phyloP scores from a whole-genome alignment of 2,888 invertebrate genomes.

The Muschampia plurimacula region DNA sequence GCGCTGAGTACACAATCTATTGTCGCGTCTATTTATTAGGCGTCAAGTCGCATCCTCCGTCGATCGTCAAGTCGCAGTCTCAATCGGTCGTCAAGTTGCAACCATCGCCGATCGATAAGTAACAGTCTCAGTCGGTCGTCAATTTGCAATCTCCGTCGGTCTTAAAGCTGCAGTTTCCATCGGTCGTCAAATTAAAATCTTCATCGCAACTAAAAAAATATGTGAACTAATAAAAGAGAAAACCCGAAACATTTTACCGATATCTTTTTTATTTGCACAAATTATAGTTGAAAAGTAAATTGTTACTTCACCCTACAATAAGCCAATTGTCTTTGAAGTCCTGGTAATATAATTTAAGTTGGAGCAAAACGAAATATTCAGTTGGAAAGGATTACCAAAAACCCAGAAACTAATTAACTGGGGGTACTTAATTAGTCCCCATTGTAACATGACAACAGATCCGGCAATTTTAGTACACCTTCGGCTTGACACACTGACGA shows the following conservation, averaged over 20 bases:
- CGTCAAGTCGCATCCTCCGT: too few relatives aligned
- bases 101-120: too few relatives aligned
- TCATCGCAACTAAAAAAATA: not conserved
- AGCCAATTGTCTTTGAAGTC: slow-evolving; percentile 23
- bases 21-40: too few relatives aligned
- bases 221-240: too few relatives aligned
- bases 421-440: slow-evolving; percentile 81
- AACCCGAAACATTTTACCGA: not conserved
- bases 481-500: slow-evolving; percentile 61
- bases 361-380: slow-evolving; percentile 13
- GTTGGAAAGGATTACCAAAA: slow-evolving; percentile 60
- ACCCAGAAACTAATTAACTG: slow-evolving; percentile 75
- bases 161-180: too few relatives aligned
- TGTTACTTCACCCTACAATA: slow-evolving; percentile 18
- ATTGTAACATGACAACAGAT: slow-evolving; percentile 81
- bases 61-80: too few relatives aligned
- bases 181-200: too few relatives aligned
- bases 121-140: too few relatives aligned
- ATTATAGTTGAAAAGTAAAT: not conserved
- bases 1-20: too few relatives aligned
- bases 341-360: slow-evolving; percentile 19
- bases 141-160: too few relatives aligned
- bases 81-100: too few relatives aligned
- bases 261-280: not conserved
- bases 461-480: slow-evolving; percentile 71